phyloP scores from a whole-genome alignment of 1,140 invertebrate genomes.

The Pemphigus obesinymphae region DNA sequence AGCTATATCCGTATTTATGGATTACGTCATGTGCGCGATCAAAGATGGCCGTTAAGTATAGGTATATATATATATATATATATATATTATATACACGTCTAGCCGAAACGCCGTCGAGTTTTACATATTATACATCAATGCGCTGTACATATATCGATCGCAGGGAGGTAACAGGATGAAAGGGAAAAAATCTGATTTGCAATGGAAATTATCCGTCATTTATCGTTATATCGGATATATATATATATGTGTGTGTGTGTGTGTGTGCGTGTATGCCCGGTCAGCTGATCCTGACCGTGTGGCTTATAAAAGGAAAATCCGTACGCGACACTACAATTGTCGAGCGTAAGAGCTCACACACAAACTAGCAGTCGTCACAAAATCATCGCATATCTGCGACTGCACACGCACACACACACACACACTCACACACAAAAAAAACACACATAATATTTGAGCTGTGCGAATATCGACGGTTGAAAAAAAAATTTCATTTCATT shows the following conservation, averaged over 20 bases:
- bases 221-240: too few species aligned
- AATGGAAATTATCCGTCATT: slow-evolving; percentile 27
- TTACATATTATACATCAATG: slow-evolving; percentile 6
- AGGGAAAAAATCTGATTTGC: slow-evolving; percentile 38
- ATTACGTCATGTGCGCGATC: slow-evolving; percentile 9
- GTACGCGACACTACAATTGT: neutral
- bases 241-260: too few species aligned
- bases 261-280: neutral
- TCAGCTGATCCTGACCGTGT: slow-evolving; percentile 6
- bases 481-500: neutral
- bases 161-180: slow-evolving; percentile 10
- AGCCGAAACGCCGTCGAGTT: neutral
- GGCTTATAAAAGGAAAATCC: slow-evolving; percentile 29
- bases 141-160: too few species aligned
- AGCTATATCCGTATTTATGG: neutral
- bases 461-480: neutral
- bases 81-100: neutral
- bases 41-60: slow-evolving; percentile 27
- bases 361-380: neutral
- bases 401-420: neutral
- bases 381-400: neutral
- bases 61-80: too few species aligned
- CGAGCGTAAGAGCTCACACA: slow-evolving; percentile 39
- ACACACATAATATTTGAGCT: neutral
- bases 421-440: neutral